Base-by-base conservation (phyloP, 2,888 invertebrate species). In the Cheilosia scutellata region DNA sequence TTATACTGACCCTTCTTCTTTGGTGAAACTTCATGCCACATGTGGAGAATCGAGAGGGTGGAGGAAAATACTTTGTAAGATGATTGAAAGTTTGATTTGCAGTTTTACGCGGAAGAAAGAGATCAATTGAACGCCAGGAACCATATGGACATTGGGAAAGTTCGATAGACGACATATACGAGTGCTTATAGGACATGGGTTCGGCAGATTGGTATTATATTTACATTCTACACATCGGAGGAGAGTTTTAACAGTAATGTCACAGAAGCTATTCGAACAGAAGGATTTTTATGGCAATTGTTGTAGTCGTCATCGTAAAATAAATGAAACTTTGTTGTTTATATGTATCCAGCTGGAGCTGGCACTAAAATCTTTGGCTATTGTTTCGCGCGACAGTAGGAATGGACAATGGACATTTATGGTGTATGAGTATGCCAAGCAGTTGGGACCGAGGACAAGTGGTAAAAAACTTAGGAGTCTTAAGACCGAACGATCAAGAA, bases 1-100 rank as follows among this genome's bases (percentile, higher is more conserved):
- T 58, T 58, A 20, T 20, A 62, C 70, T 71, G 76, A 77, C 51
- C 74, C 68, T 72, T 51, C 47, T 55, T 60, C 47, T 55, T 60
- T 79, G 62, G 66, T 49, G 25, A 27, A 44, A 42, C 0, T 63
- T 53, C n/a, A n/a, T 51, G 70, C 55, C 79, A 79, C 80, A 84
- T 72, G 49, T 68, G 47, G 58, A 13, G 76, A 74, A 76, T 55
- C 44, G 42, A 44, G 27, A 40, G 66, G 82, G 68, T 58, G 76
- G 63, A 16, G n/a, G 51, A 58, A 44, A 58, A 82, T 65, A 74
- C 72, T 77, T 72, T 74, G 74, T 77, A 33, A 44, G 77, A 82
- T 87, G 82, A 82, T 87, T 87, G 87, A 87, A 82, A 74, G 82
- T 82, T 87, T 90, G 89, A 82, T 89, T 89, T 86, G 88, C 88